Base-by-base conservation (phyloP, 2,113 vertebrate species). In the Upupa epops region DNA sequence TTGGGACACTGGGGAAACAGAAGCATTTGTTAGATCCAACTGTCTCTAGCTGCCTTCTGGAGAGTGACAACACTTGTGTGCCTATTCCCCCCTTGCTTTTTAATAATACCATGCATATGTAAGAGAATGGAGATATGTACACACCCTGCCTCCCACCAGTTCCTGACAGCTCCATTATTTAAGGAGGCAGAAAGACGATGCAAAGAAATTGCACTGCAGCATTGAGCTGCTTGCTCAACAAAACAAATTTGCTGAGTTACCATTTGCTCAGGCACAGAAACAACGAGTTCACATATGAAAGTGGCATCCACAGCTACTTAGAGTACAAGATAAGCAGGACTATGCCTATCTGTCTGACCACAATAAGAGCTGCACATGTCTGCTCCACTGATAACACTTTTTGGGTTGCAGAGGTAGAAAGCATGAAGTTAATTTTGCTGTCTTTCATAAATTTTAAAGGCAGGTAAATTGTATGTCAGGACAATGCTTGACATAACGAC, bases 1-100 rank as follows among this genome's bases (percentile, higher is more conserved):
- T 99, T 99, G 73, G 99, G 99, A 98, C 99, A 99, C 99, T 99
- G 94, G 78, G 94, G 34, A 97, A 96, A 97, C 76, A 96, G 89
- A 96, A 80, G 31, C 60, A 64, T 73, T 85, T 76, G 82, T 96
- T 91, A 96, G 89, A 91, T 69, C 20, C 55, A 70, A 15, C 36
- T 80, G 42, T n/a, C 78, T 90, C 58, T 29, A 79, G 63, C 46
- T 92, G 46, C 36, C 32, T 58, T 93, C 42, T 58, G 31, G 40
- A 89, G 61, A 91, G 86, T 59, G 54, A 75, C 61, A 90, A 32
- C 49, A 71, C 51, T 90, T 82, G 31, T 6, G 3, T 73, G 32
- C 61, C 69, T 82, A 75, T 59, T 69, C 36, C 31, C 46, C 28
- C 71, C 61, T 25, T 68, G 56, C 28, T 20, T 69, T 37, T 66